These are phyloP conservation scores for Venustaconcha ellipsiformis DNA, from an alignment of 1,140 invertebrate genomes.

Conservation along the genomic window DNA sequence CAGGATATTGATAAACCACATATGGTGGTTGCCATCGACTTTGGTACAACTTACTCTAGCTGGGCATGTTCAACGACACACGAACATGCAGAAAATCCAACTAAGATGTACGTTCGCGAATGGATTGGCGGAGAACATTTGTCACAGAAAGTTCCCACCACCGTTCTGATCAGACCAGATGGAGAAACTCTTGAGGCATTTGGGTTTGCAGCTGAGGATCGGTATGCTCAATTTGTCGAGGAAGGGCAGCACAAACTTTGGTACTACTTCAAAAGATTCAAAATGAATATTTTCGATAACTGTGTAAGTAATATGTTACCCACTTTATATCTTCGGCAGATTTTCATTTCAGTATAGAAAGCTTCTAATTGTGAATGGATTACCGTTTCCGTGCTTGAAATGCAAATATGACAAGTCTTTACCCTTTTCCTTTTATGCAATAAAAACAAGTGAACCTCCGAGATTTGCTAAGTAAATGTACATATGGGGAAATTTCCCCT, in stretches of 20 bases:
- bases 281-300: neutral
- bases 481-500: too few species aligned
- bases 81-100: constrained; percentile 1
- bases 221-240: constrained; percentile 11
- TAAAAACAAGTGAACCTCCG: too few species aligned
- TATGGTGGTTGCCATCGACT: constrained; percentile 10
- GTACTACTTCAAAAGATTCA: constrained; percentile 16
- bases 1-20: too few species aligned
- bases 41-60: constrained; percentile 5
- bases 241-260: constrained; percentile 6
- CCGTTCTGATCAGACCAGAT: constrained; percentile 14
- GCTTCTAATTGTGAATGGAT: too few species aligned
- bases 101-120: neutral
- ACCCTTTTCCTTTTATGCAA: too few species aligned
- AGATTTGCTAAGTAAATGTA: too few species aligned
- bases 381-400: too few species aligned
- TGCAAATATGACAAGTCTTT: too few species aligned
- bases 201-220: constrained; percentile 15
- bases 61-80: constrained; percentile 4
- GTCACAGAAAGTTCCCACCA: constrained; percentile 9
- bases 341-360: too few species aligned
- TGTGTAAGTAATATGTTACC: too few species aligned
- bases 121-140: neutral
- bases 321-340: too few species aligned
- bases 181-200: constrained; percentile 22